These are phyloP conservation scores for Ictidomys tridecemlineatus DNA, from an alignment of 2,113 vertebrate genomes.

Conservation along the genomic window DNA sequence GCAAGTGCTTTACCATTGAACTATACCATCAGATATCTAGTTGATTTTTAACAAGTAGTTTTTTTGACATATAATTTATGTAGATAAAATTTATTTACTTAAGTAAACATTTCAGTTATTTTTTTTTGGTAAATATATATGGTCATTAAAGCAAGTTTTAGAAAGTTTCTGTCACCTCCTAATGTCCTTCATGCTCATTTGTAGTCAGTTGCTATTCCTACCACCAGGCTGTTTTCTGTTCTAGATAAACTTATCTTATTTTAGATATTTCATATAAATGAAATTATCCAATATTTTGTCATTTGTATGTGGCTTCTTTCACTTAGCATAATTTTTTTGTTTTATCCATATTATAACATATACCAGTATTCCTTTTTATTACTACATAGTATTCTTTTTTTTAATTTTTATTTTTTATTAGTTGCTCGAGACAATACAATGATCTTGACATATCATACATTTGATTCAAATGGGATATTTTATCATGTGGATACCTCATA, in stretches of 20 bases:
- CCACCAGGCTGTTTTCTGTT: not conserved
- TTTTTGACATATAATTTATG: not conserved
- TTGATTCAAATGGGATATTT: no score
- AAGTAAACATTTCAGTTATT: not conserved
- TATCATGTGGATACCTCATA: not conserved
- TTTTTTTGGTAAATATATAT: not conserved
- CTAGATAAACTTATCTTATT: not conserved
- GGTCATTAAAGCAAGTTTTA: not conserved
- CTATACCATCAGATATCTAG: no score
- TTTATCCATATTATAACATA: not conserved
- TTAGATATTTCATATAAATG: not conserved
- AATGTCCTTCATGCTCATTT: not conserved
- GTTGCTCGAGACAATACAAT: no score
- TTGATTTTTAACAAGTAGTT: conserved; percentile 4
- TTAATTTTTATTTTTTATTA: no score
- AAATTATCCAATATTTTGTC: not conserved
- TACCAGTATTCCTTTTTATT: not conserved
- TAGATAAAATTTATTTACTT: conserved; percentile 2
- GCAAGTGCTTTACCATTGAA: no score
- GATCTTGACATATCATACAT: no score
- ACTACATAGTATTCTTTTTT: not conserved
- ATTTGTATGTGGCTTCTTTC: not conserved
- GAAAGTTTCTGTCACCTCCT: not conserved
- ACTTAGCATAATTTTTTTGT: not conserved
- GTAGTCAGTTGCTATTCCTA: not conserved